Conservation (phyloP, 2,888 invertebrate species). For the Dendrolimus houi region DNA sequence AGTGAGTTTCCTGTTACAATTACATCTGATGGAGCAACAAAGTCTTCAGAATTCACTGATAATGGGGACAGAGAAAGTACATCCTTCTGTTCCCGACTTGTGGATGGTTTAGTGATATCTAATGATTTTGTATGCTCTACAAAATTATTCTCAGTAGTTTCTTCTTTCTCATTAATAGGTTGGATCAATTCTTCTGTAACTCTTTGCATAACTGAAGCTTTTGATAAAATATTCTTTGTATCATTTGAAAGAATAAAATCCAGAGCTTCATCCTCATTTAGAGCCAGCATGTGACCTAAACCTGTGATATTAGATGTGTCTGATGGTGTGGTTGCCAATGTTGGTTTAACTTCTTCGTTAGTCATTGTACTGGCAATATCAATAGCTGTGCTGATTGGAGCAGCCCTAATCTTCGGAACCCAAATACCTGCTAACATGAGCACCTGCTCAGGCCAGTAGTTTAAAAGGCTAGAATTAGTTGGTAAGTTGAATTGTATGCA, state of each 20-base stretch:
- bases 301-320: conserved; percentile 46
- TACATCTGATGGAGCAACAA: conserved; percentile 43
- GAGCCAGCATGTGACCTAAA: conserved; percentile 65
- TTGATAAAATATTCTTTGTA: conserved; percentile 36
- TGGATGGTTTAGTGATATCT: conserved; percentile 43
- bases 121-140: conserved; percentile 14
- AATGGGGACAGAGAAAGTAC: conserved; percentile 35
- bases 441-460: conserved; percentile 91
- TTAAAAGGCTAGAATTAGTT: conserved; percentile 90
- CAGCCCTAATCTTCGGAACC: conserved; percentile 86
- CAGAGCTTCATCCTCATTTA: conserved; percentile 84
- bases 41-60: conserved; percentile 48
- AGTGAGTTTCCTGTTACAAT: conserved; percentile 79
- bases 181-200: conserved; percentile 14
- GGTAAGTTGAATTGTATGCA: conserved; percentile 84
- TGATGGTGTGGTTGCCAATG: conserved; percentile 48
- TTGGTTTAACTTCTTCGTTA: conserved; percentile 66
- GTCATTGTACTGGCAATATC: conserved; percentile 83
- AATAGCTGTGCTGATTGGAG: conserved; percentile 84
- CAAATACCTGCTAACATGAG: conserved; percentile 90
- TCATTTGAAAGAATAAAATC: conserved; percentile 79
- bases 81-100: conserved; percentile 39
- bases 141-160: conserved; percentile 12
- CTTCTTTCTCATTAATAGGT: conserved; percentile 13
- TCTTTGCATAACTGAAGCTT: conserved; percentile 10